phyloP scores from a whole-genome alignment of 2,113 vertebrate genomes.

The Actenoides lindsayi region DNA sequence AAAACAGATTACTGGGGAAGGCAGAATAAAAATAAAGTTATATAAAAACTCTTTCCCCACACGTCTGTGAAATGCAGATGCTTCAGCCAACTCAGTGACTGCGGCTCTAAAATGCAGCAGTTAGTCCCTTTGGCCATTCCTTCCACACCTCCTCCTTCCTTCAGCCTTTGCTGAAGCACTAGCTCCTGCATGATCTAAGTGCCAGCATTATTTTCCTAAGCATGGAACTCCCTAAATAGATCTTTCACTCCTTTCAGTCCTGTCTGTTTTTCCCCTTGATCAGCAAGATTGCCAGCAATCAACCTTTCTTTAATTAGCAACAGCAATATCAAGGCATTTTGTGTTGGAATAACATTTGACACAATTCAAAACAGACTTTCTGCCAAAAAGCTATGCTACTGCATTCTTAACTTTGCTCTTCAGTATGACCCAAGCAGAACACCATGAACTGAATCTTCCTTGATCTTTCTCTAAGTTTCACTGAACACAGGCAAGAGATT shows the following conservation, averaged over 20 bases:
- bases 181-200: neutral
- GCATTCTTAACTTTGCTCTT: neutral
- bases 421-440: neutral
- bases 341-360: neutral
- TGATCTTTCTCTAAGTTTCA: neutral
- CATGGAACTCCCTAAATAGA: neutral
- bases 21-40: neutral
- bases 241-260: neutral
- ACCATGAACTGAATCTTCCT: neutral
- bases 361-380: neutral
- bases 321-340: neutral
- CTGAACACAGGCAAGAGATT: neutral
- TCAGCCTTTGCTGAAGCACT: neutral
- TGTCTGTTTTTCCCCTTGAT: neutral
- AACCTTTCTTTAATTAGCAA: slow-evolving; percentile 1
- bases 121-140: neutral
- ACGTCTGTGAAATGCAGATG: neutral
- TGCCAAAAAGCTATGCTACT: neutral
- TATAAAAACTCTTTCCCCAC: neutral
- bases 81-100: neutral
- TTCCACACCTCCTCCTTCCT: neutral
- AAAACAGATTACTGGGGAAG: neutral
- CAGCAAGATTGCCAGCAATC: neutral
- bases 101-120: neutral
- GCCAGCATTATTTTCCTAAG: neutral